Conservation (phyloP, 2,888 invertebrate species). For the Prenolepis imparis region DNA sequence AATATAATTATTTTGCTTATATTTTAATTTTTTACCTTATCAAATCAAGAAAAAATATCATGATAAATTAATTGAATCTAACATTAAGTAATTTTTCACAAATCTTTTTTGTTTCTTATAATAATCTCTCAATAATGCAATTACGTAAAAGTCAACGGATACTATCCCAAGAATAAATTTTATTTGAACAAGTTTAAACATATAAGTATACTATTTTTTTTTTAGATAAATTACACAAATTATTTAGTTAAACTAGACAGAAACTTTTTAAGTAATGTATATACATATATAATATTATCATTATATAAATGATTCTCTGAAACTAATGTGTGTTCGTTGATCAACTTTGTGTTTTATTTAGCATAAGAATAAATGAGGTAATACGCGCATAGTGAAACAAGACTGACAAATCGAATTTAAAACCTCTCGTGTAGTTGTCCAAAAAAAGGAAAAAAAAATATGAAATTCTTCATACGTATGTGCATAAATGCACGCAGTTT, state of each 20-base stretch:
- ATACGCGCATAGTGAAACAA: neutral
- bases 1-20: neutral
- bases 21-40: neutral
- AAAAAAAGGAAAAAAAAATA: too few relatives aligned
- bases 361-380: neutral
- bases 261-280: neutral
- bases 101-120: neutral
- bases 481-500: neutral
- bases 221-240: neutral
- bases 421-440: neutral
- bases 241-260: neutral
- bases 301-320: neutral
- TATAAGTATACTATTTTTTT: neutral
- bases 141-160: neutral
- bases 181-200: neutral
- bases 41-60: slow-evolving; percentile 16
- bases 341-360: neutral
- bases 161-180: neutral
- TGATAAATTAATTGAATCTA: neutral
- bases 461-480: neutral
- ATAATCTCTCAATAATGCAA: neutral
- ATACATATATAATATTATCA: neutral
- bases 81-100: neutral
- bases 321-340: neutral
- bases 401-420: neutral